Evolutionary conservation across 2,113 vertebrate genomes (phyloP).

Genomic region (Bubo blakistoni): DNA sequence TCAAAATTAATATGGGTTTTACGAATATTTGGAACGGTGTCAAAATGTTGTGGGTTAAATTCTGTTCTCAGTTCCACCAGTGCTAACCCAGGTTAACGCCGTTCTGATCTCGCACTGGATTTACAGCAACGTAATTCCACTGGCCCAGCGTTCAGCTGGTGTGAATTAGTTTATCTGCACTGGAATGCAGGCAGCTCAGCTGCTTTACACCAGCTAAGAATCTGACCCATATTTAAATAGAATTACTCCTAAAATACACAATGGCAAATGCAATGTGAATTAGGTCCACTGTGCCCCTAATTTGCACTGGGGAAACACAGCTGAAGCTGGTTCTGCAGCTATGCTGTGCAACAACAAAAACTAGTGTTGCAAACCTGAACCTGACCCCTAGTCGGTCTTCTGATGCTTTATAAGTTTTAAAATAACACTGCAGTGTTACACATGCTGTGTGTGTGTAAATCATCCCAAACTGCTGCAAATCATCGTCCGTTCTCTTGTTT

Average conservation of each 20-base stretch:
- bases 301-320: background rate
- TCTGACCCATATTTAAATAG: conserved; percentile 56
- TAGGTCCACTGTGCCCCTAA: background rate
- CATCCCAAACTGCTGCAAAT: conserved; percentile 39
- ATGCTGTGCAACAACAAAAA: background rate
- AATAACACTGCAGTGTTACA: conserved; percentile 9
- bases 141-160: conserved; percentile 50
- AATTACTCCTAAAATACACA: conserved; percentile 33
- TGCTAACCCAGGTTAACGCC: conserved; percentile 52
- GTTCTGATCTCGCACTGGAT: conserved; percentile 46
- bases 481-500: conserved; percentile 45
- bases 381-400: background rate
- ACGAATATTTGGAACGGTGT: conserved; percentile 58
- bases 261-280: background rate
- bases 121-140: conserved; percentile 53
- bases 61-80: conserved; percentile 56
- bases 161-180: conserved; percentile 65
- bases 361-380: conserved; percentile 35
- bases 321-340: background rate
- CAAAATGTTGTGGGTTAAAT: conserved; percentile 62
- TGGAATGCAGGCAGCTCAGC: conserved; percentile 58
- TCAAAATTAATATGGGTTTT: conserved; percentile 61
- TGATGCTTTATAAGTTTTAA: conserved; percentile 29
- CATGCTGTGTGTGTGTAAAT: conserved; percentile 8
- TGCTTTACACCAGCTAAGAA: conserved; percentile 64